Percentiles rank a stretch among this genome's conserved stretches.
phyloP scores from a whole-genome alignment of 1,140 invertebrate genomes.

The Brachionus koreanus region DNA sequence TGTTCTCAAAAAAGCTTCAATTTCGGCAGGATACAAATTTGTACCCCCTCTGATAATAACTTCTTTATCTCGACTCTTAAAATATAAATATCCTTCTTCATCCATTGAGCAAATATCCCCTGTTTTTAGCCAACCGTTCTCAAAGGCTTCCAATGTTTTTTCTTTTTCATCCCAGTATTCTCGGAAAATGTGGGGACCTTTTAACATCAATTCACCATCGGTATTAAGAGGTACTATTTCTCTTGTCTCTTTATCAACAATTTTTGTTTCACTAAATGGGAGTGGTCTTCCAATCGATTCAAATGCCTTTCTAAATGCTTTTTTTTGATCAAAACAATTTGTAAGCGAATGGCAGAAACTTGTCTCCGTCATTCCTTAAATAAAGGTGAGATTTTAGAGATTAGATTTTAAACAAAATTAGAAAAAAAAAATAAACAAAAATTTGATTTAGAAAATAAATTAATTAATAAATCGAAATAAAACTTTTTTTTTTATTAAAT shows the following conservation, averaged over 20 bases:
- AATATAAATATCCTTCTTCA: conserved; percentile 70
- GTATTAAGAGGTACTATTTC: conserved; percentile 69
- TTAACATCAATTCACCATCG: conserved; percentile 48
- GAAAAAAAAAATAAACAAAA: too few relatives aligned
- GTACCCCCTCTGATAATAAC: conserved; percentile 87
- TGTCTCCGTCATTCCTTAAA: conserved; percentile 36
- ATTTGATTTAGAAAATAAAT: too few relatives aligned
- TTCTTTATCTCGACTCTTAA: conserved; percentile 81
- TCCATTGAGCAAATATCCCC: conserved; percentile 75
- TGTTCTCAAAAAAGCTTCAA: conserved; percentile 52
- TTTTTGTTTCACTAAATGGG: conserved; percentile 61
- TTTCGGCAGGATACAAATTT: conserved; percentile 76
- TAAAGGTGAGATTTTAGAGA: too few relatives aligned
- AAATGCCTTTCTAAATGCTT: conserved; percentile 5
- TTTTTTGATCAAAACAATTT: neutral
- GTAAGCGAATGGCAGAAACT: conserved; percentile 19
- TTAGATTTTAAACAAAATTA: too few relatives aligned
- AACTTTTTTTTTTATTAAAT: too few relatives aligned
- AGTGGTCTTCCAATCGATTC: conserved; percentile 18
- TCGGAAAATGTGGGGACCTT: conserved; percentile 62
- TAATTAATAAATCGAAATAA: too few relatives aligned
- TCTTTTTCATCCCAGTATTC: conserved; percentile 77
- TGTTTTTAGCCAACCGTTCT: conserved; percentile 62
- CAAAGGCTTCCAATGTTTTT: conserved; percentile 77
- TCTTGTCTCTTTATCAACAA: conserved; percentile 68